Base-by-base conservation (phyloP, 23 tunicate genomes). In the Trididemnum clinides region DNA sequence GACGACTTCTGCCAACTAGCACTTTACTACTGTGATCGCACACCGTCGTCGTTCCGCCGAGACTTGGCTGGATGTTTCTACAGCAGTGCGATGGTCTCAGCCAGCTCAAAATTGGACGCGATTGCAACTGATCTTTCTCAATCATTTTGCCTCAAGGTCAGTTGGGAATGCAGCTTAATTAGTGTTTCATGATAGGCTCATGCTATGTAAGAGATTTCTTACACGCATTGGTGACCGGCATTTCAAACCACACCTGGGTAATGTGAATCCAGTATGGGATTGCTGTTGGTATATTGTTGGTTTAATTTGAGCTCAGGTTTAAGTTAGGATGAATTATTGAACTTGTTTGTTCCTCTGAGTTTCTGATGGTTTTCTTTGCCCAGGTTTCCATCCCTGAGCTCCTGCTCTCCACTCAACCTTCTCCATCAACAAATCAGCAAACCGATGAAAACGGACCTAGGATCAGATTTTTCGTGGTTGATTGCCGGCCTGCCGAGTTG, bases 1-100 rank as follows among this genome's bases (percentile, higher is more conserved):
- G 93, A 93, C 25, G 98, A 93, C 51, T 93, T 93, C 54, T 93
- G 92, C 44, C 98, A 88, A 39, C 69, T 93, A 15, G 98, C 98
- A n/a, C 51, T 77, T 33, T 93, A 93, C 50, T 93, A 90, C 71
- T 44, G 92, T 50, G 89, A 88, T 59, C 54, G 83, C 50, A 93
- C 98, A 19, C 98, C 98, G 0, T 91, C 84, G 1, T 88, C 98
- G 23, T 85, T 88, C 38, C 77, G 78, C 22, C 88, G 87, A 2
- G 87, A 88, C 38, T n/a, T 88, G 65, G 92, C 72, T 6, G 92
- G 72, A 1, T 88, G 92, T 33, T 88, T 88, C 36, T 88, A 88
- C 33, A 82, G 83, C 50, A 78, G 88, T 15, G 77, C 92, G 2
- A 82, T 88, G 92, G 83, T 70, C 0, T 49, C 71, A 1, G 74